Conservation (phyloP, 2,113 vertebrate genomes). For the Castor canadensis region DNA sequence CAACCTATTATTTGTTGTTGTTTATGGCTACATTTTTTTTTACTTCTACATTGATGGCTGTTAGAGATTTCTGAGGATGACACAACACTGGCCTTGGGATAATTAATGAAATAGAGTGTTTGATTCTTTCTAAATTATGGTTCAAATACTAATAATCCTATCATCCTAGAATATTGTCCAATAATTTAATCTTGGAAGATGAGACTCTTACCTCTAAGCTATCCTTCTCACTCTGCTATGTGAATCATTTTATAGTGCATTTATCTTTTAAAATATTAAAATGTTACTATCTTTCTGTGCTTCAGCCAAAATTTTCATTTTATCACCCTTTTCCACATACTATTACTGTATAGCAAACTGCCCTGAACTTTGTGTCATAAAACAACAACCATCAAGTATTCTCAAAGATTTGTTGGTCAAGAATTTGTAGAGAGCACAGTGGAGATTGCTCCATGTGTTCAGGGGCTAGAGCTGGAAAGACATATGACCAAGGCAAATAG, state of each 20-base stretch:
- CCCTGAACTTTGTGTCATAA: neutral
- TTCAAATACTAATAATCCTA: neutral
- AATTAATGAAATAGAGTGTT: neutral
- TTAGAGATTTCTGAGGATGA: neutral
- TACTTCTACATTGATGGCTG: neutral
- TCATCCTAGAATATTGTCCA: neutral
- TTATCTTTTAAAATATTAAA: constrained; percentile 18
- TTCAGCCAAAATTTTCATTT: neutral
- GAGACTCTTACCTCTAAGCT: neutral
- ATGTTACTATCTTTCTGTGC: neutral
- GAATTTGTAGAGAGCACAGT: neutral
- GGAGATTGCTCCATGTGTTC: neutral
- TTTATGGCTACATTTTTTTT: neutral
- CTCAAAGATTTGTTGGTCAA: neutral
- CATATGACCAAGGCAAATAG: neutral
- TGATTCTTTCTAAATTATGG: neutral
- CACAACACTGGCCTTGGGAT: constrained; percentile 6
- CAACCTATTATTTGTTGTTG: neutral
- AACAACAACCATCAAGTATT: neutral
- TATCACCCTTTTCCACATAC: neutral
- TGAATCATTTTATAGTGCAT: neutral
- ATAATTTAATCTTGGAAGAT: neutral
- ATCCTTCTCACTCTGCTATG: neutral
- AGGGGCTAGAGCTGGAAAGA: neutral
- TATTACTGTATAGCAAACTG: neutral